phyloP scores from a whole-genome alignment of 2,113 vertebrate genomes.

The Datnioides undecimradiatus region DNA sequence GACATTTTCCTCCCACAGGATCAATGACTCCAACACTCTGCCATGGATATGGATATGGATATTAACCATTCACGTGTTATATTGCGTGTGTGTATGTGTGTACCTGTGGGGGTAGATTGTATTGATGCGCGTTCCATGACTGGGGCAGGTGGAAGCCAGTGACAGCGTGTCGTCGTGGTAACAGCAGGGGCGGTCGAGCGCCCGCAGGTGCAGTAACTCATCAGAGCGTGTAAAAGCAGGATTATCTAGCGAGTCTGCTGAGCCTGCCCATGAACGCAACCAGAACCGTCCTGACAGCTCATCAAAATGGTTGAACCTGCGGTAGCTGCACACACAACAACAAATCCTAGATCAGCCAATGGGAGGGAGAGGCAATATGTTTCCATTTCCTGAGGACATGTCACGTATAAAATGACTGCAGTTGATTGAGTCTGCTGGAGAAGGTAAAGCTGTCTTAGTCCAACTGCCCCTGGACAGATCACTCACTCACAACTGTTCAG shows the following conservation, averaged over 20 bases:
- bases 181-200: constrained; percentile 85
- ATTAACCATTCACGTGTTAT: not conserved
- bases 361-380: too few species aligned
- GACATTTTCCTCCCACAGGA: not conserved
- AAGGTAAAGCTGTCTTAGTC: constrained; percentile 6
- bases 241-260: constrained; percentile 89
- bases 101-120: constrained; percentile 85
- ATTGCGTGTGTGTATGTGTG: not conserved
- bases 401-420: not conserved
- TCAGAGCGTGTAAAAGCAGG: constrained; percentile 89
- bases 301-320: constrained; percentile 92
- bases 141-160: constrained; percentile 81
- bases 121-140: constrained; percentile 78
- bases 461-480: not conserved
- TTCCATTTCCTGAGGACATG: not conserved
- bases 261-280: constrained; percentile 84
- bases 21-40: not conserved
- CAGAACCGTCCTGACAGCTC: constrained; percentile 90
- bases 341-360: not conserved
- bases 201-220: constrained; percentile 88
- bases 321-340: constrained; percentile 82
- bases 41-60: too few species aligned
- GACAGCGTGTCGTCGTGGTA: constrained; percentile 85
- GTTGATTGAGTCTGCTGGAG: not conserved
- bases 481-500: not conserved